Evolutionary conservation across 1,140 invertebrate species (phyloP), one percentile per base, ranked within the genome.

Genomic region (Aphaenogaster floridana): DNA sequence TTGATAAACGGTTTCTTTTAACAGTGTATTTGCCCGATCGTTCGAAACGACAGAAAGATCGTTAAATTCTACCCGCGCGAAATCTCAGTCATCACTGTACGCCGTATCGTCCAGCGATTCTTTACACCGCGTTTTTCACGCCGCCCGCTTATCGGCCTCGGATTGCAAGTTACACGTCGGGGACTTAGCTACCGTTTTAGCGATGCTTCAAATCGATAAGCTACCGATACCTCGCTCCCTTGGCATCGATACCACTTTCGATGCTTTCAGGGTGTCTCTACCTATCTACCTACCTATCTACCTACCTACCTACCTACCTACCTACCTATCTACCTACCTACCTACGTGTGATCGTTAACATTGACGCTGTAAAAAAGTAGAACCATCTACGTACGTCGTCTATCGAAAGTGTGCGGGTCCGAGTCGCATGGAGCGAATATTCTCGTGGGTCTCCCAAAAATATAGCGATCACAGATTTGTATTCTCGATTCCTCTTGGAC

Each of bases 321-420:
- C 4, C 74, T 61, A 59, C 9, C 42, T 61, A 61, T 21, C 21
- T 21, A 21, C 21, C 45, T 59, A 36, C 3, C 42, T 59, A 59
- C 5, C 66, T 81, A 61, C 7, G 28, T 59, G 54, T 61, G 42
- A 84, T 84, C 54, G 54, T 84, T 61, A 84, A 84, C 69, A 76
- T 39, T 15, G 54, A 84, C 54, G 13, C 72, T 84, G 80, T 84
- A 84, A 76, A 84, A 84, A 84, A 84, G 80, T 84, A 61, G 69
- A 76, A 84, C 13, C 80, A 21, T 74, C 69, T 84, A 63, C 36
- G 5, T 54, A 69, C 34, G 7, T 83, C 39, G 42, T 13, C 69
- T 84, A 64, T 81, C 17, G 48, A n/a, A 50, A 76, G 36, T 48
- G 52, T 48, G 52, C 15, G n/a, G 13, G 63, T 57, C 78, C 48